Percentiles rank a stretch among this genome's conserved stretches.
Conservation (phyloP, 2,888 invertebrate species). For the Agrochola macilenta region DNA sequence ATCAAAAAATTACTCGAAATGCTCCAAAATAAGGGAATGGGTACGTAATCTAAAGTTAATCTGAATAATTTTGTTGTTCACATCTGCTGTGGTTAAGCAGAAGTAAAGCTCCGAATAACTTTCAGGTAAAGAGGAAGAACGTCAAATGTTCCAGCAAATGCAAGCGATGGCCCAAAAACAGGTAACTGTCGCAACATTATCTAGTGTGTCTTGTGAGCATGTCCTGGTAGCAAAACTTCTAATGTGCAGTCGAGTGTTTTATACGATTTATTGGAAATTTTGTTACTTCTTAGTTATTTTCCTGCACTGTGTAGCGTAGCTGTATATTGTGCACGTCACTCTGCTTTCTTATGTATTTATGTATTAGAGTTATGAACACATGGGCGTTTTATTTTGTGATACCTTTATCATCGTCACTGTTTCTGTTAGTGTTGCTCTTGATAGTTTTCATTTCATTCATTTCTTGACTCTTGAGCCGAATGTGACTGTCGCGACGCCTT, state of each 20-base stretch:
- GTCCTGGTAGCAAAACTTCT: slow-evolving; percentile 75
- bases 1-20: slow-evolving; percentile 99
- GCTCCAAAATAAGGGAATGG: slow-evolving; percentile 99
- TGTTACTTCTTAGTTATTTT: slow-evolving; percentile 70
- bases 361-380: slow-evolving; percentile 82
- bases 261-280: slow-evolving; percentile 73
- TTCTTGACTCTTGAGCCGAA: slow-evolving; percentile 86
- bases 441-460: slow-evolving; percentile 89
- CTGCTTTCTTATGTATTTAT: slow-evolving; percentile 83
- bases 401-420: slow-evolving; percentile 90
- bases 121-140: slow-evolving; percentile 98
- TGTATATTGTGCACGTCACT: slow-evolving; percentile 84
- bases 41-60: slow-evolving; percentile 90
- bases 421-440: slow-evolving; percentile 90
- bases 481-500: slow-evolving; percentile 87
- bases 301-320: slow-evolving; percentile 80
- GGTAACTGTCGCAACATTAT: slow-evolving; percentile 90
- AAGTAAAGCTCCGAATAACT: slow-evolving; percentile 84
- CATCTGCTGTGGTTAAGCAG: slow-evolving; percentile 60
- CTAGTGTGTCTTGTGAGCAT: slow-evolving; percentile 72
- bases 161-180: slow-evolving; percentile 99
- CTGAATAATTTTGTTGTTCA: slow-evolving; percentile 48
- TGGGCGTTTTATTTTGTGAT: slow-evolving; percentile 91
- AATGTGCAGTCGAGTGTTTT: slow-evolving; percentile 53
- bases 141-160: slow-evolving; percentile 99